A percentile compares a stretch with the other conserved stretches of the same genome.
These are phyloP conservation scores for Lepidochitona cinerea DNA, from an alignment of 2,888 invertebrate species.

Conservation along the genomic window DNA sequence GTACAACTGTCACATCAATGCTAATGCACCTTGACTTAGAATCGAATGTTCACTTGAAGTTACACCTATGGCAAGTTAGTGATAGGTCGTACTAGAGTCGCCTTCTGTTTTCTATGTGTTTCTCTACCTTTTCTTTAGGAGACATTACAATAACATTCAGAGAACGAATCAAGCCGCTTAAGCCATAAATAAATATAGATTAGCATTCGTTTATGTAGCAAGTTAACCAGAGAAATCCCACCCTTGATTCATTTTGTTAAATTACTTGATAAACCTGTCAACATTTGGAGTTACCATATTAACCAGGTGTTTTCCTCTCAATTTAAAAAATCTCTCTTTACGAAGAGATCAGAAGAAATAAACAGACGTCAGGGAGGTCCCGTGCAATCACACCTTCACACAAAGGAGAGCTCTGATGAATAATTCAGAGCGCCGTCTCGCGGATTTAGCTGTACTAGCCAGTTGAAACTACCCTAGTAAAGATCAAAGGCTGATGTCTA, in stretches of 20 bases:
- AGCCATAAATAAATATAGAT: not conserved
- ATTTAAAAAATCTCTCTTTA: not conserved
- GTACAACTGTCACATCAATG: no score
- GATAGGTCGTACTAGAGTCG: no score
- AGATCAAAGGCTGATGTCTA: conserved; percentile 2
- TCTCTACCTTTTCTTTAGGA: no score
- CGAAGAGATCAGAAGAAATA: not conserved
- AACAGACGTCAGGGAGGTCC: conserved; percentile 3
- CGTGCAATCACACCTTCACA: not conserved
- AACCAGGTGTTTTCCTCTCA: not conserved
- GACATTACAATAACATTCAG: no score
- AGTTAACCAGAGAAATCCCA: no score
- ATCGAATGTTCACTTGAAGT: no score
- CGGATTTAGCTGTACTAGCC: not conserved
- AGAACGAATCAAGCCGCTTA: not conserved
- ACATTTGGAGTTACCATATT: not conserved
- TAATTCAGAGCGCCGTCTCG: conserved; percentile 5
- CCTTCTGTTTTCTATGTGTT: no score
- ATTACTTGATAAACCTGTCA: conserved; percentile 1
- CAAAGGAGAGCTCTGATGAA: conserved; percentile 6
- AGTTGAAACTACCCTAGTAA: not conserved
- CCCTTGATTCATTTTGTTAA: conserved; percentile 8
- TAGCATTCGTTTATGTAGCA: not conserved
- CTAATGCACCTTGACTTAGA: no score
- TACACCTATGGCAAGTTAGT: no score